Evolutionary conservation across 2,888 invertebrate genomes (phyloP).

Genomic region (Xestia xanthographa): DNA sequence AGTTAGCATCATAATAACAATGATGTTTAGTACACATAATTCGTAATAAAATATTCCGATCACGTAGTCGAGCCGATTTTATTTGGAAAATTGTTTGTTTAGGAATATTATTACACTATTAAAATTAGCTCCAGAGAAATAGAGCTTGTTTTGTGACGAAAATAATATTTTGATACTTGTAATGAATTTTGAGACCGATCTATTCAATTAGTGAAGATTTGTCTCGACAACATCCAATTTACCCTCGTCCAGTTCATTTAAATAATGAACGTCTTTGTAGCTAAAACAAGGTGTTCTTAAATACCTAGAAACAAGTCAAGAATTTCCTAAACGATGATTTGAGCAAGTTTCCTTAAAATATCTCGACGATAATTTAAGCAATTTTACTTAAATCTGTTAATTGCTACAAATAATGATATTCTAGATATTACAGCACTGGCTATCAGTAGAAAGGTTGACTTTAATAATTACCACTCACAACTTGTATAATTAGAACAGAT

Average conservation of each 20-base stretch:
- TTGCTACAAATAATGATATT: neutral
- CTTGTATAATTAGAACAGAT: neutral
- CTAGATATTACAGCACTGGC: neutral
- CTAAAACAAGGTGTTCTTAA: neutral
- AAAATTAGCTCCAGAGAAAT: slow-evolving; percentile 4
- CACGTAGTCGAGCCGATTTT: slow-evolving; percentile 2
- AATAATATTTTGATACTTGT: slow-evolving; percentile 11
- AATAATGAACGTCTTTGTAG: slow-evolving; percentile 10
- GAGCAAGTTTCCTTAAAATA: neutral
- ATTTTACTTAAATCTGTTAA: neutral
- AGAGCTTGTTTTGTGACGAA: neutral
- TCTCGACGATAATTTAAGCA: neutral
- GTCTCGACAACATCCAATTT: neutral
- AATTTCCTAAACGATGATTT: slow-evolving; percentile 4
- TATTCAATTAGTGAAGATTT: slow-evolving; percentile 20
- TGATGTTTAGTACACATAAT: slow-evolving; percentile 11
- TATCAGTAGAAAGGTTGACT: neutral
- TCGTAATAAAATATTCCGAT: slow-evolving; percentile 23
- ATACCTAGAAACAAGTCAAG: neutral
- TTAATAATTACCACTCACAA: too few relatives aligned
- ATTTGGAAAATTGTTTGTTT: slow-evolving; percentile 26
- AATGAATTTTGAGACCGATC: neutral
- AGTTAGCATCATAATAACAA: neutral
- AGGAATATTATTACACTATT: slow-evolving; percentile 25
- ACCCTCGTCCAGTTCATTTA: neutral